Evolutionary conservation across 2,888 invertebrate species (phyloP), one percentile per base, ranked within the genome.

Genomic region (Perizoma affinitatum): DNA sequence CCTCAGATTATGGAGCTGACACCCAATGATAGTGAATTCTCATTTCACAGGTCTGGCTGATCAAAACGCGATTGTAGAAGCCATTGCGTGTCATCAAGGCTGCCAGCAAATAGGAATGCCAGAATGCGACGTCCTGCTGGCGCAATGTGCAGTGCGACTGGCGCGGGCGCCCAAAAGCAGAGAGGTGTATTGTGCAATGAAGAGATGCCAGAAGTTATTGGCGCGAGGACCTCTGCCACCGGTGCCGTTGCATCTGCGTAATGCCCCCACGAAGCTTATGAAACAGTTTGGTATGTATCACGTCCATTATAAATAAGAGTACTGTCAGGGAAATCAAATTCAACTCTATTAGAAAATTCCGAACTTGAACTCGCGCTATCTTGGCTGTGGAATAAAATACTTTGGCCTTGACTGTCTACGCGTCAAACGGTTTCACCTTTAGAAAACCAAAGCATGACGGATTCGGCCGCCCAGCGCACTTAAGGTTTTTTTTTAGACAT

Each of bases 31-130:
- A 6, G 9, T 33, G 41, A 41, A 5, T 22, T 8, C 33, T 8
- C 7, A 4, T 10, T 48, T 58, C 34, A 11, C 72, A 95, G 96
- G 95, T 43, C 86, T 96, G 71, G 95, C 93, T 1, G 95, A 95
- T 80, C 94, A 94, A 0, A 90, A 84, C 66, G 96, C 96, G 0
- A 68, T 96, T 45, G 93, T 92, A 40, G 89, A 95, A 71, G 96
- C 97, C 0, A 94, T 96, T 4, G 93, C 96, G 5, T 95, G 96
- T 41, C 94, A 96, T 90, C 95, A 96, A 71, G 96, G 96, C 1
- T 96, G 96, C 75, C 96, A 96, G 79, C 91, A 96, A 64, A 87
- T 97, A 43, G 97, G 97, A 6, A 95, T 95, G 96, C 97, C 97
- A 0, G 97, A 97, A 75, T 95, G 96, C 74, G 96, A 96, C 79